phyloP scores from a whole-genome alignment of 2,113 vertebrate genomes.

The Rhagologus leucostigma region DNA sequence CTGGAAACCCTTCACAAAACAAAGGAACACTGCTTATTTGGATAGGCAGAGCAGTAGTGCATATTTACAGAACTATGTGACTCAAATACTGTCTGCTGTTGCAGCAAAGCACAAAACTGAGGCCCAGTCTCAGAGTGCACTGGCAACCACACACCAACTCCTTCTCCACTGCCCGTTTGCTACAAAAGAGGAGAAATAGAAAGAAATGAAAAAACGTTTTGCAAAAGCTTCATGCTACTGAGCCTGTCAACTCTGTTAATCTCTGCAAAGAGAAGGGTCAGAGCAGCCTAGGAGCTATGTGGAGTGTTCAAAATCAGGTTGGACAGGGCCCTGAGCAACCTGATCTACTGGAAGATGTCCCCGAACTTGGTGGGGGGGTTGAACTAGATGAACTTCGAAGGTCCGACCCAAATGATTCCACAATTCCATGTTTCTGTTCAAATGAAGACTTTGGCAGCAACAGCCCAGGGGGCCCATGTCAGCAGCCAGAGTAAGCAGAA shows the following conservation, averaged over 20 bases:
- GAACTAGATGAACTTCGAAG: not conserved
- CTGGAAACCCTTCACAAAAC: not conserved
- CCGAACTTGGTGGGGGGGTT: fast-evolving
- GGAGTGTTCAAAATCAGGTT: not conserved
- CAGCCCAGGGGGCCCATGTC: not conserved
- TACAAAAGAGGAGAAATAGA: not conserved
- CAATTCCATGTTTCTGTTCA: not conserved
- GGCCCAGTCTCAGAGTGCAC: not conserved
- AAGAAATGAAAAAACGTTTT: not conserved
- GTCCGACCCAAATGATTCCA: not conserved
- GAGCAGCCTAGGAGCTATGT: not conserved
- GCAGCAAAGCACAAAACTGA: not conserved
- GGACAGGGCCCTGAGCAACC: not conserved
- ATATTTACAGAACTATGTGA: not conserved
- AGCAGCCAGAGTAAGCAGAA: not conserved
- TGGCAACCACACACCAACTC: not conserved
- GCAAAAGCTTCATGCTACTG: not conserved
- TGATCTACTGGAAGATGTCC: not conserved
- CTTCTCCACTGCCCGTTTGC: not conserved
- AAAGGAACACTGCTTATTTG: not conserved
- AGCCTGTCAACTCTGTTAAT: not conserved
- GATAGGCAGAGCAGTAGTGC: not conserved
- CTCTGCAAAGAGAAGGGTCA: not conserved
- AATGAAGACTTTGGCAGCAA: not conserved
- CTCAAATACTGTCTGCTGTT: not conserved